phyloP scores from a whole-genome alignment of 2,797 vertebrate species.

The Sus cebifrons region DNA sequence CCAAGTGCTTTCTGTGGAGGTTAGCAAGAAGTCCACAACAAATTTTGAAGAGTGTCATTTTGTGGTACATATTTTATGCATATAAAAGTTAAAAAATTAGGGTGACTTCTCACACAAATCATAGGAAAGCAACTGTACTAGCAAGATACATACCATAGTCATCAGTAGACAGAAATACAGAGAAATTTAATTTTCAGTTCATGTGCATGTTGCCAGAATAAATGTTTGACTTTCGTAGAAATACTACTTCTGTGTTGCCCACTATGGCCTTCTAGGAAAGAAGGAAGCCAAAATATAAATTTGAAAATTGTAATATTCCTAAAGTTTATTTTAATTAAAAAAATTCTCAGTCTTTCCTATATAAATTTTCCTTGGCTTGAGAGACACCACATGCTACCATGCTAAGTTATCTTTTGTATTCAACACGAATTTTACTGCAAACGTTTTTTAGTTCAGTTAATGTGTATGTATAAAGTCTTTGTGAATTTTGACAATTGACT shows the following conservation, averaged over 20 bases:
- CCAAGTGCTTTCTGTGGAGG: constrained; percentile 38
- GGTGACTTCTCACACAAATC: not conserved
- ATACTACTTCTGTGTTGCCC: constrained; percentile 1
- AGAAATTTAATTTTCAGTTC: constrained; percentile 46
- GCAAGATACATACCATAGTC: not conserved
- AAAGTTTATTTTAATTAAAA: constrained; percentile 1
- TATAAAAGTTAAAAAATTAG: constrained; percentile 49
- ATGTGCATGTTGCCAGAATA: constrained; percentile 32
- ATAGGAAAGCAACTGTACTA: constrained; percentile 16
- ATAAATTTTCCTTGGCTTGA: constrained; percentile 38
- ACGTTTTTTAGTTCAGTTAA: not conserved
- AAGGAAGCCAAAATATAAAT: constrained; percentile 46
- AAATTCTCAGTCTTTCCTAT: not conserved
- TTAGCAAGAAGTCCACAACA: constrained; percentile 54
- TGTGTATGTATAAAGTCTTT: not conserved
- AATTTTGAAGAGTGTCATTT: constrained; percentile 43
- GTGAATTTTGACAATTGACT: constrained; percentile 49
- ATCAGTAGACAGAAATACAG: constrained; percentile 12
- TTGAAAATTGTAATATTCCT: constrained; percentile 7
- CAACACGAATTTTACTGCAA: constrained; percentile 1
- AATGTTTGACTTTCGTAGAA: constrained; percentile 43
- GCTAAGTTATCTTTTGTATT: constrained; percentile 37
- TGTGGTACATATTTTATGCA: constrained; percentile 27
- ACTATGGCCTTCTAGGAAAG: not conserved
- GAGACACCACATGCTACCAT: not conserved